Evolutionary conservation across 2,113 vertebrate species (phyloP), one percentile per base, ranked within the genome.

Genomic region (Sylvicapra grimmia): DNA sequence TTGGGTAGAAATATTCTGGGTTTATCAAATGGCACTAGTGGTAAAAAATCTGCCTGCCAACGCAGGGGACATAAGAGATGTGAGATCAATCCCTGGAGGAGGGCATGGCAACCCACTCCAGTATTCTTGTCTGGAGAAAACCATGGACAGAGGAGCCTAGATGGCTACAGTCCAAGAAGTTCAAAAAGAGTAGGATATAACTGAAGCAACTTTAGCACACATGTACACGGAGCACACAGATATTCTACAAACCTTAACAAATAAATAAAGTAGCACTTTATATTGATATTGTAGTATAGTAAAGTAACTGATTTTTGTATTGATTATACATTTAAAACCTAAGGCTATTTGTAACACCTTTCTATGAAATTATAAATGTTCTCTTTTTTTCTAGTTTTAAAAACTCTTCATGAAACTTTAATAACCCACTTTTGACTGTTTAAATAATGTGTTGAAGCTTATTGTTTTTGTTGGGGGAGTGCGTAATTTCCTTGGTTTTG

Each of bases 401-500:
- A 49, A 84, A 90, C 10, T 89, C 59, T 85, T 86, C 2, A 36
- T 65, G 51, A 95, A 97, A 93, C 80, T 88, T 94, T 14, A 77
- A 36, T 93, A 90, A 80, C 1, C 23, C 33, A 82, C 2, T 88
- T 92, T 79, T 54, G 27, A 23, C 9, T 85, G 10, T 79, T 94
- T 95, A 68, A 90, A 90, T 94, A 93, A 94, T 94, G 10, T 92
- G 86, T 93, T 93, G 53, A 31, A 56, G 10, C 93, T 90, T 93
- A 91, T 93, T 97, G 84, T 97, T 98, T 97, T 86, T 72, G 18
- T 23, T 36, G 65, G n/a, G 4, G 19, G 18, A 72, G 4, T 36
- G 63, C 33, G n/a, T 23, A 6, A 23, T 72, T 72, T 72, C 19
- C 65, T 72, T 36, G 9, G 9, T 21, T 72, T 19, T 72, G n/a